Evolutionary conservation across 2,888 invertebrate species (phyloP).

Genomic region (Octonoba sinensis): DNA sequence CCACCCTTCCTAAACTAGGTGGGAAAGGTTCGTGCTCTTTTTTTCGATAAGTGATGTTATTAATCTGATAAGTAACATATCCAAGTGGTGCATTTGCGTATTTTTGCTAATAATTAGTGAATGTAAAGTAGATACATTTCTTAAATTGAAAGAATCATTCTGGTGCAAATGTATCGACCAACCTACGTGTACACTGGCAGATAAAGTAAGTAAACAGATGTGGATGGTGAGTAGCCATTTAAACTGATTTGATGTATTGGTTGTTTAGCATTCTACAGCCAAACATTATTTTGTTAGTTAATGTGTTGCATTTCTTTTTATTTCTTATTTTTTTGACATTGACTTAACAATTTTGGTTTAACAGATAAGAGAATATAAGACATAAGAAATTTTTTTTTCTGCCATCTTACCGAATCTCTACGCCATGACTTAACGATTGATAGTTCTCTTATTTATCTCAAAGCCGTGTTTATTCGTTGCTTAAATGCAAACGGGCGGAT

Average conservation of each 20-base stretch:
- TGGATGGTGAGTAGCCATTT: constrained; percentile 64
- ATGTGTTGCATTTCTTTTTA: too few relatives aligned
- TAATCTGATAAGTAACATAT: constrained; percentile 43
- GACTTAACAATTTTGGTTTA: too few relatives aligned
- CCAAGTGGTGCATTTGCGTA: constrained; percentile 35
- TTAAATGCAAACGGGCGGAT: too few relatives aligned
- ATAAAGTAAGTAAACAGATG: constrained; percentile 65
- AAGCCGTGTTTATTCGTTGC: too few relatives aligned
- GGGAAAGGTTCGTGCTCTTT: constrained; percentile 51
- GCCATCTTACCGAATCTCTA: too few relatives aligned
- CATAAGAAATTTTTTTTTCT: too few relatives aligned
- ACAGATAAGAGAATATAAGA: too few relatives aligned
- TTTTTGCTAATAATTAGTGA: constrained; percentile 31
- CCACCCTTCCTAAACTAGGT: constrained; percentile 54
- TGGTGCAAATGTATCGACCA: constrained; percentile 62
- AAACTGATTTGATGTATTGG: constrained; percentile 51
- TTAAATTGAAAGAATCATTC: constrained; percentile 19
- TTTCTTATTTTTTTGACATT: too few relatives aligned
- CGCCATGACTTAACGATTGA: too few relatives aligned
- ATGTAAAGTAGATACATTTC: constrained; percentile 25
- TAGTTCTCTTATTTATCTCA: too few relatives aligned
- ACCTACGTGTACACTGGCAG: constrained; percentile 63
- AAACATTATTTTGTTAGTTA: constrained; percentile 8
- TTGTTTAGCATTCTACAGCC: constrained; percentile 38
- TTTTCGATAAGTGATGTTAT: constrained; percentile 46